Percentiles rank a stretch among this genome's conserved stretches.
Evolutionary conservation across 2,888 invertebrate genomes (phyloP).

Genomic region (Spisula solida): DNA sequence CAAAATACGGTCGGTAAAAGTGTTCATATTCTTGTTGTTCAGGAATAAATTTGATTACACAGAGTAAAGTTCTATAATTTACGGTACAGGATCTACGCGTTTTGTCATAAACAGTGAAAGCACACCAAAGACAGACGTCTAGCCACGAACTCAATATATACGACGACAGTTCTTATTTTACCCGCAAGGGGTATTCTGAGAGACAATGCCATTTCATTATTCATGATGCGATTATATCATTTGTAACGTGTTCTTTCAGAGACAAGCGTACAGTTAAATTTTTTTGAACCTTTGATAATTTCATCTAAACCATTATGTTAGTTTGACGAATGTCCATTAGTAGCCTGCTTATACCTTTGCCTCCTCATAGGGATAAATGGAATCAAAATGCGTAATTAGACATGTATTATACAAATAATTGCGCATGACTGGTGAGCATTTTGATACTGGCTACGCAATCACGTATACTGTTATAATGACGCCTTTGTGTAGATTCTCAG

Average conservation of each 20-base stretch:
- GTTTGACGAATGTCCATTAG: background rate
- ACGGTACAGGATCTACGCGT: background rate
- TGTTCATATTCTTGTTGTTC: background rate
- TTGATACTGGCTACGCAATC: too few species aligned
- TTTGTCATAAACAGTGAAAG: constrained; percentile 2
- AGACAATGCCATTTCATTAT: constrained; percentile 15
- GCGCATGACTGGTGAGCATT: too few species aligned
- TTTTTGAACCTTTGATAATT: background rate
- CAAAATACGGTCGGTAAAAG: background rate
- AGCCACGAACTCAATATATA: background rate
- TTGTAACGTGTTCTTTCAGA: background rate
- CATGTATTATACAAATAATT: too few species aligned
- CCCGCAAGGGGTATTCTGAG: background rate
- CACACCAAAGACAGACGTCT: background rate
- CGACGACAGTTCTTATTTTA: background rate
- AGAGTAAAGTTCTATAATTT: background rate
- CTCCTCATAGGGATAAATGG: too few species aligned
- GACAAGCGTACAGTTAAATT: background rate
- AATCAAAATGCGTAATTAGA: too few species aligned
- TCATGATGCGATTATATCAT: background rate
- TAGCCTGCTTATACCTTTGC: too few species aligned
- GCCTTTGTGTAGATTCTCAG: too few species aligned
- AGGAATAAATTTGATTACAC: background rate
- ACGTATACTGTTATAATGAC: too few species aligned
- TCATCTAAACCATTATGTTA: background rate